These are phyloP conservation scores for Enteromius argenteus DNA, from an alignment of 2,797 vertebrate genomes.

Conservation along the genomic window DNA sequence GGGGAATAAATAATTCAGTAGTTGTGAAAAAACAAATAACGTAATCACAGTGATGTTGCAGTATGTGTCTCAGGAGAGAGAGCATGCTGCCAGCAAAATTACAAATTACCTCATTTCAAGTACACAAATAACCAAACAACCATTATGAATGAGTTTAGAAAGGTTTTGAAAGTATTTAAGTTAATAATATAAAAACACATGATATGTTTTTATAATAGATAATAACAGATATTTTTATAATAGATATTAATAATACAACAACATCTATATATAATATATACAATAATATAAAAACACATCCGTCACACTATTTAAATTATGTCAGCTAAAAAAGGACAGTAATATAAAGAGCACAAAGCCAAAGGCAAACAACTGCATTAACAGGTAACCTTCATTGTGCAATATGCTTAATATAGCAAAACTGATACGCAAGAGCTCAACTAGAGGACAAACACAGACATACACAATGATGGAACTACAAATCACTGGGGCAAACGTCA, in stretches of 20 bases:
- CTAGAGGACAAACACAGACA: not conserved
- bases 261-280: not conserved
- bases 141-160: not conserved
- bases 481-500: slow-evolving; percentile 13
- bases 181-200: too few relatives aligned
- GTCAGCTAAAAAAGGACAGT: not conserved
- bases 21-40: slow-evolving; percentile 40
- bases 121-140: slow-evolving; percentile 21
- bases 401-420: slow-evolving; percentile 33
- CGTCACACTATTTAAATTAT: not conserved
- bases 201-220: too few relatives aligned
- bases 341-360: not conserved
- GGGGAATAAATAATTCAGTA: slow-evolving; percentile 59
- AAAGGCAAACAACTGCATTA: not conserved
- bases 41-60: slow-evolving; percentile 24
- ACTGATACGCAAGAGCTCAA: not conserved
- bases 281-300: not conserved
- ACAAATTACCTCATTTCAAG: slow-evolving; percentile 24
- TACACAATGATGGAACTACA: slow-evolving; percentile 17
- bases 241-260: not conserved
- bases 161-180: not conserved
- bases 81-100: slow-evolving; percentile 1
- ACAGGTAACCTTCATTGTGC: slow-evolving; percentile 11
- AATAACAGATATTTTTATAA: not conserved
- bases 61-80: slow-evolving; percentile 11